Conservation (phyloP, 2,888 invertebrate species). For the Nowickia ferox region DNA sequence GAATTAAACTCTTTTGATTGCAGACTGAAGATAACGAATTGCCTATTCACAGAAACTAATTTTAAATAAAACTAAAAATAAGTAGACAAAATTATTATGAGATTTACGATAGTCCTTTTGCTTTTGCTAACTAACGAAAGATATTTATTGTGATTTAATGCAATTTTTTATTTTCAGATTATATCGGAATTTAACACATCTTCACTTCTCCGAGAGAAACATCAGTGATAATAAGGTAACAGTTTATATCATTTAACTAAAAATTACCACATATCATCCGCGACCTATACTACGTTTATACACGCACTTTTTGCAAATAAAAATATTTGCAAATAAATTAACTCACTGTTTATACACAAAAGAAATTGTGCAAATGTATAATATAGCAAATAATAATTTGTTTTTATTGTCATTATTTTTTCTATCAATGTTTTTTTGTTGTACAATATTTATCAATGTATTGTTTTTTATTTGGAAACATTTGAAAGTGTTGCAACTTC, state of each 20-base stretch:
- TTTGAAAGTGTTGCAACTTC: too few species aligned
- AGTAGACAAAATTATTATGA: constrained; percentile 2
- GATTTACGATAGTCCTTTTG: neutral
- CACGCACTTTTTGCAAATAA: too few species aligned
- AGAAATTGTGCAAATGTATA: too few species aligned
- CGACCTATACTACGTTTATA: too few species aligned
- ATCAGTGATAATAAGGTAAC: constrained; percentile 26
- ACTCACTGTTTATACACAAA: too few species aligned
- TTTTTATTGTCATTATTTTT: too few species aligned
- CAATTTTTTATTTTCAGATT: constrained; percentile 27
- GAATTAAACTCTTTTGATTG: constrained; percentile 46
- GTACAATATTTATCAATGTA: too few species aligned
- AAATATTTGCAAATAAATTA: too few species aligned
- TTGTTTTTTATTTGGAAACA: too few species aligned
- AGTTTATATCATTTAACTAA: neutral
- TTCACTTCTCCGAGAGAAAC: neutral
- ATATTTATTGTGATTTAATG: neutral
- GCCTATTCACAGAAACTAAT: constrained; percentile 2
- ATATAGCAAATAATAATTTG: too few species aligned
- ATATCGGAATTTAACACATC: neutral
- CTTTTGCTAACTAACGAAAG: neutral
- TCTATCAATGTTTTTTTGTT: too few species aligned
- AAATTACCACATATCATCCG: neutral
- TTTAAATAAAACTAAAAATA: neutral
- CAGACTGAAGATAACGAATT: constrained; percentile 50